These are phyloP conservation scores for Muntiacus reevesi DNA, from an alignment of 2,113 vertebrate genomes.

Conservation along the genomic window DNA sequence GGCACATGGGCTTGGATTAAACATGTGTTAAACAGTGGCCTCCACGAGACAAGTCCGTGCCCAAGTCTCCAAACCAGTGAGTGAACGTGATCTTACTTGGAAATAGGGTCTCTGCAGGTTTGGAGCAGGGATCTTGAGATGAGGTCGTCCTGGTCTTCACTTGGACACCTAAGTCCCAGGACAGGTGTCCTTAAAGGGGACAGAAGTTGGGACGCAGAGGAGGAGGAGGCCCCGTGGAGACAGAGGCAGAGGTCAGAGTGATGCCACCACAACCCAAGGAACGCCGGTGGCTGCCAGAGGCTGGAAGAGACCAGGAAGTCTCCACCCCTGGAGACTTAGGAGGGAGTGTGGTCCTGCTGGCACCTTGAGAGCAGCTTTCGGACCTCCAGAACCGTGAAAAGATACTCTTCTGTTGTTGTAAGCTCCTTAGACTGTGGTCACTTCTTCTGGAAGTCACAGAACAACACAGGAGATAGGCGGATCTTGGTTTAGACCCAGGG, in stretches of 20 bases:
- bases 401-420: fast-evolving
- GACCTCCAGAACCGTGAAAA: fast-evolving
- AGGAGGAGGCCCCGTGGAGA: fast-evolving
- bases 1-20: fast-evolving
- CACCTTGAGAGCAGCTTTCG: background rate
- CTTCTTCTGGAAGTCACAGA: background rate
- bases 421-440: fast-evolving
- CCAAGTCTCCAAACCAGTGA: fast-evolving
- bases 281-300: fast-evolving
- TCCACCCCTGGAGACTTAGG: background rate
- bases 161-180: fast-evolving
- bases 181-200: fast-evolving
- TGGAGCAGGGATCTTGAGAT: fast-evolving
- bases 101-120: background rate
- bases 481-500: background rate
- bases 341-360: background rate
- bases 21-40: background rate
- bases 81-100: fast-evolving
- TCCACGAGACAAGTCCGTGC: fast-evolving
- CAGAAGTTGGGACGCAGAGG: fast-evolving
- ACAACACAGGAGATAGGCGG: fast-evolving
- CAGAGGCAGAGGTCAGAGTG: fast-evolving
- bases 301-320: fast-evolving
- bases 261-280: fast-evolving
- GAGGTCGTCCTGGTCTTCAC: background rate